A percentile compares a stretch with the other conserved stretches of the same genome.
phyloP scores from a whole-genome alignment of 2,797 vertebrate species.

The Bradypus variegatus region DNA sequence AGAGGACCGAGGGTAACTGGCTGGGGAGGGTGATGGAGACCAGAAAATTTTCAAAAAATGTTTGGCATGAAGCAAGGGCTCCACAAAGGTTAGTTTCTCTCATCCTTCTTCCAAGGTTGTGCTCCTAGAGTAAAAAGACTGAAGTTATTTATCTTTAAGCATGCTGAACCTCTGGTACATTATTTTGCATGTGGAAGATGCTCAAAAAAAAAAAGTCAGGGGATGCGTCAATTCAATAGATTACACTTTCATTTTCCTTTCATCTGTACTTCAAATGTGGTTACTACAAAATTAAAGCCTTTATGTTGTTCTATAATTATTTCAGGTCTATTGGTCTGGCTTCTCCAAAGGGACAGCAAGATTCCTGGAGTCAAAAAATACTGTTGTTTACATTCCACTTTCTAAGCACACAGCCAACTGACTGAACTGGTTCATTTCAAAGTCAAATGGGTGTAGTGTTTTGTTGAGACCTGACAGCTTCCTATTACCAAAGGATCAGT shows the following conservation, averaged over 20 bases:
- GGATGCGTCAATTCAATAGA: neutral
- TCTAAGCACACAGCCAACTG: neutral
- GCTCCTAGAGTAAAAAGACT: neutral
- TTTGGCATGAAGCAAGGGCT: neutral
- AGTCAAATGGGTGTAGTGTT: neutral
- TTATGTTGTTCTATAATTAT: neutral
- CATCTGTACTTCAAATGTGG: neutral
- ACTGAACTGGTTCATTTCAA: neutral
- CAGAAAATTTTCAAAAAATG: neutral
- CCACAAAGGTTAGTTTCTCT: neutral
- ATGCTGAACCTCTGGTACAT: neutral
- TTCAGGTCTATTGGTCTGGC: neutral
- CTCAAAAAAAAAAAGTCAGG: neutral
- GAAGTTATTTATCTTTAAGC: neutral
- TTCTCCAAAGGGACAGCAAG: neutral
- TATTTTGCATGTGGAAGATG: neutral
- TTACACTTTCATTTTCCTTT: neutral
- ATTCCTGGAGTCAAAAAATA: neutral
- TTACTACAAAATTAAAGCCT: neutral
- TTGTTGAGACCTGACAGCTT: neutral
- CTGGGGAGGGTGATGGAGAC: accelerated
- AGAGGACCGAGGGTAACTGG: neutral
- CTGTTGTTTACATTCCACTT: neutral
- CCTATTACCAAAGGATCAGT: neutral
- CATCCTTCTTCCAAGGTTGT: neutral